Evolutionary conservation across 2,888 invertebrate genomes (phyloP), one percentile per base, ranked within the genome.

Genomic region (Drosophila mimica): DNA sequence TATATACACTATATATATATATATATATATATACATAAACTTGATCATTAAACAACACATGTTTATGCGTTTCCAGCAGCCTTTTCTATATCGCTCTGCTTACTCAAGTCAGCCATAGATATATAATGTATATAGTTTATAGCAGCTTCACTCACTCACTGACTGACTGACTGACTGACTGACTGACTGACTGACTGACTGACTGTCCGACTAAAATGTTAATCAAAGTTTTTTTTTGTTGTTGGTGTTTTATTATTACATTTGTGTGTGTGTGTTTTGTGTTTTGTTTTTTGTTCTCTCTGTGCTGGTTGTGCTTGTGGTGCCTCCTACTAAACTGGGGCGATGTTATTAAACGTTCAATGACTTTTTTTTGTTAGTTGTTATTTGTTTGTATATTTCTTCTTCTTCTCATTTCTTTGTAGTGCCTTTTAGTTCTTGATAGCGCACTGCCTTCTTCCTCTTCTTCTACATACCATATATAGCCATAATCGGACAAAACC

Each of bases 301-400:
- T 46, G 46, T 25, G 25, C 25, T 25, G 25, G 25, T 25, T 25
- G 25, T 25, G 46, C 15, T 46, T n/a, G 34, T 53, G 30, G 13
- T 61, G 57, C 61, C 74, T 64, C 61, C 74, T 64, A 56, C 79
- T 71, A 82, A 83, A 80, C 80, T 83, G 77, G 83, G 83, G 77
- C 83, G 76, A 66, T 74, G 75, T 78, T 84, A 83, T 83, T 85
- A 84, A 82, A 75, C 77, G 83, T 85, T 83, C 83, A 84, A 80
- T 84, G 83, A 83, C 85, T 83, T 77, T 66, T 54, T 59, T 48
- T 64, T 78, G 48, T 63, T 68, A 61, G 60, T 71, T 73, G 51
- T 66, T 61, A 31, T 58, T 36, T 66, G 60, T 54, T 48, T 58
- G 53, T 62, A 11, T 13, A 4, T 48, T 20, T 4, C 0, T 49